These are phyloP conservation scores for Saguinus midas DNA, from an alignment of 2,113 vertebrate species.

Conservation along the genomic window DNA sequence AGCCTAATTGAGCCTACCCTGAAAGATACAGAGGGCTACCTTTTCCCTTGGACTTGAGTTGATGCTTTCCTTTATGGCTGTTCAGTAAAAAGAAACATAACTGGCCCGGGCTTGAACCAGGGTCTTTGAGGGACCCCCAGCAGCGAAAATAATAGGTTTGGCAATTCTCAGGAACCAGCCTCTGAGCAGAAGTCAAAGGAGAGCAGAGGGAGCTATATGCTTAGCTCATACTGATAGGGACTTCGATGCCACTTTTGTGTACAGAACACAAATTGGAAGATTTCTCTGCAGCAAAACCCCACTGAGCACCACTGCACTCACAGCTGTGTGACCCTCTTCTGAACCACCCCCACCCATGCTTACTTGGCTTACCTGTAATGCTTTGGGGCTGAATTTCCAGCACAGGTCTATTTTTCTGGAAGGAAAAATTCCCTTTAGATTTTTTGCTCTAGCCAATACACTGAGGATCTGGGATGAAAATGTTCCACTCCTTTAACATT, in stretches of 20 bases:
- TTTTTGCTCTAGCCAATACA: constrained; percentile 65
- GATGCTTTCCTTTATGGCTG: background rate
- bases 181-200: background rate
- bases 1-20: background rate
- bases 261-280: background rate
- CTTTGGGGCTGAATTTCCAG: constrained; percentile 67
- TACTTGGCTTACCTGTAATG: constrained; percentile 6
- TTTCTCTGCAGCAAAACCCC: constrained; percentile 53
- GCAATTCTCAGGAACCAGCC: background rate
- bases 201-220: background rate
- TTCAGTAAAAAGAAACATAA: background rate
- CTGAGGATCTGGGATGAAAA: background rate
- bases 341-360: constrained; percentile 20
- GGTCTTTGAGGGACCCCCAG: background rate
- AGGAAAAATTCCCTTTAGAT: constrained; percentile 65
- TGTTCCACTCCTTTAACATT: background rate
- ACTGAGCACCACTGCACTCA: background rate
- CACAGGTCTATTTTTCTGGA: constrained; percentile 15
- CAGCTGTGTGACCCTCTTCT: constrained; percentile 56
- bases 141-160: background rate
- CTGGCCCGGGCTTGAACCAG: background rate
- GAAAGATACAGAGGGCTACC: background rate
- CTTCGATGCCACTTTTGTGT: background rate
- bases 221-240: background rate
- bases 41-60: background rate